phyloP scores from a whole-genome alignment of 2,888 invertebrate genomes.

The Eumacrocentrus americanus region DNA sequence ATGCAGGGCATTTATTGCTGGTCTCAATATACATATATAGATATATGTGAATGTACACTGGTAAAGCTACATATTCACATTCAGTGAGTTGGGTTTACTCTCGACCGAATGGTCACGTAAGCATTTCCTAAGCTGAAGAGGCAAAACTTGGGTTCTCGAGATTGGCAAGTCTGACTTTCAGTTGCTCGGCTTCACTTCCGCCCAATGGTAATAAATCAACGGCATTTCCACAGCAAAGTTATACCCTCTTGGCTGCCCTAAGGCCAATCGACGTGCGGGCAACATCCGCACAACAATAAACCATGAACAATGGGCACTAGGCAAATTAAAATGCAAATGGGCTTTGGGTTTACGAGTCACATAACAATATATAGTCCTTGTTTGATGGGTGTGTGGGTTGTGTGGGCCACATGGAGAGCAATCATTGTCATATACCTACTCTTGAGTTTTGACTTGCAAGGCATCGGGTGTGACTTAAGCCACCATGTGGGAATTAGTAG shows the following conservation, averaged over 20 bases:
- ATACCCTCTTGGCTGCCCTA: not conserved
- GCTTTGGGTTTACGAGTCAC: conserved; percentile 16
- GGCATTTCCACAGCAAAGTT: conserved; percentile 8
- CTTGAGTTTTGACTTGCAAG: conserved; percentile 2
- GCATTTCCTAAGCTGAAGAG: conserved; percentile 20
- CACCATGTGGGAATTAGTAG: conserved; percentile 22
- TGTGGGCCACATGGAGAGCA: too few relatives aligned
- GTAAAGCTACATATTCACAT: not conserved
- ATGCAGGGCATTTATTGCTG: conserved; percentile 4
- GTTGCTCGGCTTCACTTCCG: conserved; percentile 10
- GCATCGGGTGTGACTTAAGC: conserved; percentile 14
- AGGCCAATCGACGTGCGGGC: conserved; percentile 16
- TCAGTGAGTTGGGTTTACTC: not conserved
- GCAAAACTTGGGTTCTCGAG: conserved; percentile 20
- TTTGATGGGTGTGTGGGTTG: too few relatives aligned
- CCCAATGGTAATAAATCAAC: conserved; percentile 19
- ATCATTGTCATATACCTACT: conserved; percentile 25
- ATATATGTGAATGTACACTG: not conserved
- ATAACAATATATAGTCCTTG: too few relatives aligned
- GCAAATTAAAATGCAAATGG: conserved; percentile 53
- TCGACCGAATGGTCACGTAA: conserved; percentile 17
- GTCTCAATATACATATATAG: not conserved
- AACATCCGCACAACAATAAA: conserved; percentile 44
- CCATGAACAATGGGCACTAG: conserved; percentile 45
- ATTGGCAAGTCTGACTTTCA: conserved; percentile 21